Base-by-base conservation (phyloP, 92 coral and sea anemone genomes). In the Isaurus tuberculatus region DNA sequence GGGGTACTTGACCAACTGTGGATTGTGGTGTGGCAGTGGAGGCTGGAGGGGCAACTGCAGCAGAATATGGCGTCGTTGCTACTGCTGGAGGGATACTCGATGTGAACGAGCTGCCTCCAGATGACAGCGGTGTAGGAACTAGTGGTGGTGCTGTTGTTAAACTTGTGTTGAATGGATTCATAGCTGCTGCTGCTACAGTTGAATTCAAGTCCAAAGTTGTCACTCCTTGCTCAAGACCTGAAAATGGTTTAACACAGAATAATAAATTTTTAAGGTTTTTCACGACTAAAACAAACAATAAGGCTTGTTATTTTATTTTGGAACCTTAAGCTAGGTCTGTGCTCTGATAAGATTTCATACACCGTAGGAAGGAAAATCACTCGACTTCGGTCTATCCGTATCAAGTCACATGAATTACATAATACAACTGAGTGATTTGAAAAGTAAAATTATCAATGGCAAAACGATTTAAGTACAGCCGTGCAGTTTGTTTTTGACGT, bases 161-260 rank as follows among this genome's bases (percentile, higher is more conserved):
- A 79, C 88, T 91, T 32, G 92, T 75, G 51, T 88, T 89, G n/a
- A 97, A 88, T 4, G 99, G 99, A 58, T 92, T 97, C 80, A 94
- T 55, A 33, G 95, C 97, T 16, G 94, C 94, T 43, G 90, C 57
- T 1, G 94, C 89, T 65, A 88, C 86, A 7, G 88, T 85, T 13
- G 94, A 87, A 84, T 91, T 86, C 7, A 97, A 92, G 77, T 94
- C 87, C 64, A 97, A 58, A 1, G 92, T 75, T 22, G 90, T 89
- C 92, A 97, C 88, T 32, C 95, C 97, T 53, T 92, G 88, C 65
- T 94, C 99, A 15, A 97, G 90, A 72, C 97, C 99, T 93, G 73
- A 22, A 70, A n/a, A 40, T 29, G 22, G 46, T 13, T 68, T 23
- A 55, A 55, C 13, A 55, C 19, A 55, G 63, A 55, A 55, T 8